Base-by-base conservation (phyloP, 2,113 vertebrate genomes). In the Benthochromis sp. region DNA sequence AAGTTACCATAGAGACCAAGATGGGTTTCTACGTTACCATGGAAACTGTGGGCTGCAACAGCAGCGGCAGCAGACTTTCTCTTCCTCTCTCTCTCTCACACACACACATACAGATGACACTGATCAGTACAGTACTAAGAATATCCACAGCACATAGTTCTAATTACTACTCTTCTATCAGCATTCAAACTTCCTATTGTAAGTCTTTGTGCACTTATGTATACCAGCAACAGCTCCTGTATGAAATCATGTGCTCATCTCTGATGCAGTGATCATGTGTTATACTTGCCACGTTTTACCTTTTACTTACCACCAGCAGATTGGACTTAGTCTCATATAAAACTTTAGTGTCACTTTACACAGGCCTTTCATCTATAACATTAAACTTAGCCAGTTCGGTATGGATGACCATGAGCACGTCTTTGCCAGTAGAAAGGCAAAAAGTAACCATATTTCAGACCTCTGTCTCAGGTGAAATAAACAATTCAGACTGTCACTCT, bases 1-100 rank as follows among this genome's bases (percentile, higher is more conserved):
- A 92, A 92, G 97, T 98, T 98, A 95, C 97, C 95, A 97, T 97
- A 96, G 97, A 93, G 95, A 98, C 96, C 93, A 93, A 91, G 96
- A 96, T 96, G 95, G 93, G 96, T 94, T 89, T 50, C 85, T 40
- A 90, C 8, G 96, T 96, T 89, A 59, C 97, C 96, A 97, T 97
- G 96, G 97, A 95, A 98, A 98, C 97, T 94, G 96, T 85, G 89
- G 85, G 92, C 92, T 93, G 94, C 91, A 89, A 89, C 89, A 84
- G 92, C 92, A 96, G 91, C 2, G n/a, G 94, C 93, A 95, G 84
- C 63, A 88, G 55, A 66, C 80, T 82, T 53, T 84, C 69, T 84
- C 66, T 84, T 57, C 81, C 61, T 95, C 76, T 85, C 63, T 34
- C 38, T 57, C 55, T 0, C 50, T 17, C 81, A 40, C 81, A 59